Evolutionary conservation across 2,797 vertebrate genomes (phyloP), one percentile per base, ranked within the genome.

Genomic region (Orestias chungarensis): DNA sequence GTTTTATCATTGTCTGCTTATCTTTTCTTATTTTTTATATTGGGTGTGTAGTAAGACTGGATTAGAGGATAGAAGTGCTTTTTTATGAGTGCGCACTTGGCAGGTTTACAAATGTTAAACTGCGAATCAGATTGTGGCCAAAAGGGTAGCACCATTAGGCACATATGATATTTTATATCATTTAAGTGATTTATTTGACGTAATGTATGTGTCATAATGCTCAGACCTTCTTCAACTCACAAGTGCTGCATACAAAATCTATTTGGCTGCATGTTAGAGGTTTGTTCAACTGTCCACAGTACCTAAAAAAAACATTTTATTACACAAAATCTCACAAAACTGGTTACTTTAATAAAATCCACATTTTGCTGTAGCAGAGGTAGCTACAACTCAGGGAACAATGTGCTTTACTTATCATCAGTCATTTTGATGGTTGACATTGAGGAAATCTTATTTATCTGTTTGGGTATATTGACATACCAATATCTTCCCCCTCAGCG

Each of bases 1-100:
- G 17, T 57, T 57, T 55, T 55, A 55, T 55, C 54, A 33, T 31
- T 57, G 29, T 33, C 29, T 57, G 54, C 54, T 33, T 57, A 57
- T 57, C 54, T 57, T 57, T 57, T 29, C 54, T 55, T 33, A 57
- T 20, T 57, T 33, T 15, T 31, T 57, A 57, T 57, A 20, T 20
- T 8, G 20, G 29, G 54, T 57, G 29, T 57, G 29, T 18, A 18
- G 27, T 55, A 31, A 18, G 52, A 31, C 15, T 57, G 54, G 29
- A 57, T 33, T 18, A 31, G 29, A 57, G 54, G 29, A 33, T 33
- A 33, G 33, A 9, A 2, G 17, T 57, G 20, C 4, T 33, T 57
- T 33, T 55, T 54, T 54, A 54, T 29, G 27, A 29, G 50, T 29
- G 15, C 31, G 9, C 52, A 18, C 52, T 55, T 29, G 52, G 18